Evolutionary conservation across 1,140 invertebrate genomes (phyloP).

Genomic region (Mactra quadrangularis): DNA sequence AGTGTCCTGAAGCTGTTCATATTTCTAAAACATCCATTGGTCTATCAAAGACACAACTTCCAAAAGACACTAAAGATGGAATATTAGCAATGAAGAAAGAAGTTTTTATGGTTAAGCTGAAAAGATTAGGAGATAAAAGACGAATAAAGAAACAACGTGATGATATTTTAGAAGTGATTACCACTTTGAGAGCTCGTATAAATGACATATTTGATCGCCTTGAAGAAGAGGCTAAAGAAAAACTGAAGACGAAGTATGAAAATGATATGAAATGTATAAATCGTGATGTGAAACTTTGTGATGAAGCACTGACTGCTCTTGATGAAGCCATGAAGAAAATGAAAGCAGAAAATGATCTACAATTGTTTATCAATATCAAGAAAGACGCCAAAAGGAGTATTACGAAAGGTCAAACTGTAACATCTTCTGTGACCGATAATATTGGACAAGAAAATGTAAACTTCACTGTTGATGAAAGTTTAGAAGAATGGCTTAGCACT

Average conservation of each 20-base stretch:
- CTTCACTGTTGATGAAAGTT: slow-evolving; percentile 43
- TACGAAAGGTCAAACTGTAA: neutral
- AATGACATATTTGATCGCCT: slow-evolving; percentile 46
- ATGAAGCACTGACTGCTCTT: slow-evolving; percentile 6
- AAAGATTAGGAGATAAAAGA: slow-evolving; percentile 35
- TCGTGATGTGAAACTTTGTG: slow-evolving; percentile 30
- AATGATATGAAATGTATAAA: slow-evolving; percentile 24
- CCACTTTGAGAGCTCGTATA: neutral
- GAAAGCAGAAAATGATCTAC: slow-evolving; percentile 23
- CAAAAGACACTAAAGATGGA: slow-evolving; percentile 40
- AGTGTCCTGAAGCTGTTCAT: slow-evolving; percentile 35
- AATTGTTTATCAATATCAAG: slow-evolving; percentile 46
- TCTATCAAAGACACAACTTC: slow-evolving; percentile 8
- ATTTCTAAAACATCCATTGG: slow-evolving; percentile 12
- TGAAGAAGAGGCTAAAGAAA: slow-evolving; percentile 12
- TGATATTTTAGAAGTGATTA: slow-evolving; percentile 11
- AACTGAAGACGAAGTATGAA: slow-evolving; percentile 17
- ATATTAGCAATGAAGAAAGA: slow-evolving; percentile 27
- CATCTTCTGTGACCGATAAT: slow-evolving; percentile 26
- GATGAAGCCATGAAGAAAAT: slow-evolving; percentile 45
- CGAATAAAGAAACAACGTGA: slow-evolving; percentile 26
- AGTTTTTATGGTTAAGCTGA: slow-evolving; percentile 18
- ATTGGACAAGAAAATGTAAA: slow-evolving; percentile 28
- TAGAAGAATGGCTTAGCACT: slow-evolving; percentile 43
- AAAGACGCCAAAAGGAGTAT: slow-evolving; percentile 27